Conservation (phyloP, 1,140 invertebrate genomes). For the Caenorhabditis tropicalis region DNA sequence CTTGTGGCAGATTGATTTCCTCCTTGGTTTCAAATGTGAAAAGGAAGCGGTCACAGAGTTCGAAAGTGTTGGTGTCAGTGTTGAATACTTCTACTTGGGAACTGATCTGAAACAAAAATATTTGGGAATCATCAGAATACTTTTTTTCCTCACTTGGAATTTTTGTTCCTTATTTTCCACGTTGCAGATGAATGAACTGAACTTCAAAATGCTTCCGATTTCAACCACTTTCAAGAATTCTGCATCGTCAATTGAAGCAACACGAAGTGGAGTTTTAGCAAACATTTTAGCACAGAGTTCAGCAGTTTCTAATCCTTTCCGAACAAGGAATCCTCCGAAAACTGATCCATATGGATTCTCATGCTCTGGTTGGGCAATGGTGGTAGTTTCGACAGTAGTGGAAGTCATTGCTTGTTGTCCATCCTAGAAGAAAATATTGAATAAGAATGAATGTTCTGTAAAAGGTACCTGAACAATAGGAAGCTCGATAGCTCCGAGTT, state of each 20-base stretch:
- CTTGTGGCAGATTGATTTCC: slow-evolving; percentile 22
- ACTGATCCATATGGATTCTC: slow-evolving; percentile 24
- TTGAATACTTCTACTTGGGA: slow-evolving; percentile 34
- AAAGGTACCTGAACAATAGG: not conserved
- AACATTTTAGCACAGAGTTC: slow-evolving; percentile 18
- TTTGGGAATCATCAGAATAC: not conserved
- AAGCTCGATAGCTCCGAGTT: not conserved
- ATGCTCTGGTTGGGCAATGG: not conserved
- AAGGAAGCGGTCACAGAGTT: slow-evolving; percentile 14
- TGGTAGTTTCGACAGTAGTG: not conserved
- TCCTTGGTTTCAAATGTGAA: slow-evolving; percentile 19
- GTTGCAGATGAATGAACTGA: slow-evolving; percentile 7
- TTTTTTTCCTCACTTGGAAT: not conserved
- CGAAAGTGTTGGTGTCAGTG: not conserved
- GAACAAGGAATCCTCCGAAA: not conserved
- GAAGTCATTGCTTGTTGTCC: not conserved
- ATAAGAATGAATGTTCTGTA: not conserved
- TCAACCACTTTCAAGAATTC: slow-evolving; percentile 18
- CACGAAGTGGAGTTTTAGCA: not conserved
- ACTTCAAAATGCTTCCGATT: slow-evolving; percentile 26
- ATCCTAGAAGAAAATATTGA: not conserved
- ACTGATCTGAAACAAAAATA: not conserved
- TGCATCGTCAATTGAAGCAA: slow-evolving; percentile 14
- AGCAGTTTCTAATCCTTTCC: slow-evolving; percentile 11
- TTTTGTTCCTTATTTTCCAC: not conserved